Conservation (phyloP, 2,113 vertebrate genomes). For the Pavo muticus region DNA sequence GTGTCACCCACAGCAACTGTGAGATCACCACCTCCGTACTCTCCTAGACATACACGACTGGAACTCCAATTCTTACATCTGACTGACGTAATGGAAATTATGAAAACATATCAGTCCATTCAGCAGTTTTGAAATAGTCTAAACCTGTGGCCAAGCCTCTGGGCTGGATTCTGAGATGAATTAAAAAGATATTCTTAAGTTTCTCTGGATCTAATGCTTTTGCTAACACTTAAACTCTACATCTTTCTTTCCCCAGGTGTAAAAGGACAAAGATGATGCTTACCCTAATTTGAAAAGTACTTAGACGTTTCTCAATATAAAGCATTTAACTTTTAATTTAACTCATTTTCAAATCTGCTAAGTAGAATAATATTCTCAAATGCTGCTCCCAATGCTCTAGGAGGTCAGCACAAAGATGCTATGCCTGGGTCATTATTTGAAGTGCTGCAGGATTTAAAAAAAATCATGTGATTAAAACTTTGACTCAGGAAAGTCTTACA, state of each 20-base stretch:
- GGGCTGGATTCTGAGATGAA: background rate
- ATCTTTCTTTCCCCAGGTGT: background rate
- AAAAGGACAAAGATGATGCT: background rate
- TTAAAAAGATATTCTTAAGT: background rate
- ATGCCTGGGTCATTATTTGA: background rate
- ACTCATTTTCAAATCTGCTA: background rate
- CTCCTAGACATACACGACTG: background rate
- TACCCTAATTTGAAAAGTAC: background rate
- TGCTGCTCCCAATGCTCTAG: background rate
- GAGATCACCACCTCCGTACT: background rate
- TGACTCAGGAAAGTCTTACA: background rate
- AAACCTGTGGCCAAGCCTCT: background rate
- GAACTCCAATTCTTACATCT: background rate
- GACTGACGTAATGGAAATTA: background rate
- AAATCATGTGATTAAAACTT: fast-evolving
- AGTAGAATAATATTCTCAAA: background rate
- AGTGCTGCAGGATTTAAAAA: background rate
- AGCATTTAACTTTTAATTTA: background rate
- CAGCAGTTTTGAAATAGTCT: background rate
- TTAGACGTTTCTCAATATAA: background rate
- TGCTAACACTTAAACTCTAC: background rate
- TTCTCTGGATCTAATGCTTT: background rate
- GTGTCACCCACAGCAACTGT: background rate
- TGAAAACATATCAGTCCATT: background rate
- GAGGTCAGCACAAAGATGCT: background rate